Base-by-base conservation (phyloP, 1,140 invertebrate species). In the Melanaphis sacchari region DNA sequence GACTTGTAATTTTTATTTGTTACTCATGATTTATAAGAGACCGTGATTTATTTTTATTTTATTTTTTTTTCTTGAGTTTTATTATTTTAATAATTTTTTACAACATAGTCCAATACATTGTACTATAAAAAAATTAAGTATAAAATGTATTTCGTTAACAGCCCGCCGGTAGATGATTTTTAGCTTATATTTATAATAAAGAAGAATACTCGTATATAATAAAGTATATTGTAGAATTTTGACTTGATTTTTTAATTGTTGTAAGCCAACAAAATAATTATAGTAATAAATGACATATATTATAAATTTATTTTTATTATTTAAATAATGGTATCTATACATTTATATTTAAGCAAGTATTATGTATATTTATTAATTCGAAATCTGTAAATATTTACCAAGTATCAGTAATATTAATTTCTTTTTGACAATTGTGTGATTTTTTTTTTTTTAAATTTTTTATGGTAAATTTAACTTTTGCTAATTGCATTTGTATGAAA, bases 201-300 rank as follows among this genome's bases (percentile, higher is more conserved):
- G n/a, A 91, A 91, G 59, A 91, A 91, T 82, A 81, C 22, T 92
- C 91, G 24, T 82, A 49, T 84, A 40, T 76, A 82, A 91, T n/a
- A 82, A 91, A 76, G 36, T 91, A 41, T 91, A 41, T 76, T 76
- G 76, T 36, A 92, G 31, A 31, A n/a, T 76, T 43, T 36, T 38
- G n/a, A 91, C 15, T 43, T 76, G 31, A 31, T 91, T 81, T 91
- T 43, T 81, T 24, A 84, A 84, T 36, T 66, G 26, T 40, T 90
- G 52, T 76, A 76, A 76, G n/a, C 59, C n/a, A 76, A 15, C n/a
- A 76, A 76, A 76, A 18, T 66, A 66, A 66, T 76, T 52, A 52
- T 38, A 89, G 21, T 24, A 89, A 31, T 46, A 89, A 49, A 49
- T 49, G 18, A n/a, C 22, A 22, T 54, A 38, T 90, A 54, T 49